Evolutionary conservation across 2,888 invertebrate species (phyloP), one percentile per base, ranked within the genome.

Genomic region (Tanaodytes sp.): DNA sequence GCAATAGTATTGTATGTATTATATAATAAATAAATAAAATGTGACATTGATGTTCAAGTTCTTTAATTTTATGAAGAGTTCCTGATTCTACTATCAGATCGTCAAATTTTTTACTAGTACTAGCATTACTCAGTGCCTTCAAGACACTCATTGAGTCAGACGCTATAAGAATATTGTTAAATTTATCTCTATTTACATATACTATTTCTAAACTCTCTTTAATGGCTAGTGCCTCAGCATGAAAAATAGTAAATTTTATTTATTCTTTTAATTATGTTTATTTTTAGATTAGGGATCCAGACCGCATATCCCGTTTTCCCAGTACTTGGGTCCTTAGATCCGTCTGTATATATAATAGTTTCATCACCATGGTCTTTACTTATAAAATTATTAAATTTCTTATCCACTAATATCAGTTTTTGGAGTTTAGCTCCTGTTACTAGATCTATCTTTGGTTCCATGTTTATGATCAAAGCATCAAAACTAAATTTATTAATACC

Each of bases 121-220:
- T 12, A 6, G 43, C n/a, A 14, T 27, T 12, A 2, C 1, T 1
- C 2, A 43, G n/a, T 3, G 43, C 23, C 2, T 6, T 23, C 12
- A 43, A 14, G 1, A 43, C 43, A 43, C 43, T 43, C 11, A 43
- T 8, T 6, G 43, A 43, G 9, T 43, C 43, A 2, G 43, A 14
- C 1, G 27, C 43, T 2, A 43, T 43, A 1, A 43, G 14, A 5
- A 3, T 12, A 2, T 27, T 43, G 4, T 23, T 12, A 1, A 27
- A 12, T 4, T 2, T 43, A 6, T 27, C 5, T 27, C 14, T 23
- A 14, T 43, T 23, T 43, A 23, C 27, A 1, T 23, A 14, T n/a
- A 43, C 14, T 12, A 43, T 3, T 27, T 43, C 27, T n/a, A 43
- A 23, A 27, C 23, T 27, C 2, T 43, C 1, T 11, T 12, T 1